Percentiles rank a stretch among this genome's conserved stretches.
Evolutionary conservation across 2,888 invertebrate genomes (phyloP).

Genomic region (Drosophila macrothrix): DNA sequence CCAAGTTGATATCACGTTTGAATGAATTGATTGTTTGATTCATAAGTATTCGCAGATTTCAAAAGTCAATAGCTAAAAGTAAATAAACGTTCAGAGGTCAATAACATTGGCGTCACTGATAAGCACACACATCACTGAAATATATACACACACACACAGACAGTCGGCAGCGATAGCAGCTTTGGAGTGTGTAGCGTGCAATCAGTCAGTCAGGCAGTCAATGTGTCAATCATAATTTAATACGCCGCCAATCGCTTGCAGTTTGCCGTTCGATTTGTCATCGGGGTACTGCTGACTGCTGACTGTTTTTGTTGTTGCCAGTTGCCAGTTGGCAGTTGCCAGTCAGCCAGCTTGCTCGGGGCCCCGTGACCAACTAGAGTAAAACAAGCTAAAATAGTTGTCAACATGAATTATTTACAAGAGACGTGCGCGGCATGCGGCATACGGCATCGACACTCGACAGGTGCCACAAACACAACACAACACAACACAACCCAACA

Average conservation of each 20-base stretch:
- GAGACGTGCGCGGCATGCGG: conserved; percentile 73
- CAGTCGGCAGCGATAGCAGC: conserved; percentile 6
- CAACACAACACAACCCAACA: conserved; percentile 15
- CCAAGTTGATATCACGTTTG: background rate
- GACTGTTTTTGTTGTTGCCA: background rate
- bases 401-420: conserved; percentile 81
- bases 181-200: conserved; percentile 19
- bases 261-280: conserved; percentile 55
- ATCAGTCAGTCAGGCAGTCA: conserved; percentile 63
- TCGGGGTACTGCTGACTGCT: conserved; percentile 18
- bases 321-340: too few relatives aligned
- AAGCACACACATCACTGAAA: conserved; percentile 12
- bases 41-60: conserved; percentile 28
- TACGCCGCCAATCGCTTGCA: conserved; percentile 54
- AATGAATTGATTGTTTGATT: conserved; percentile 32
- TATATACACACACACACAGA: background rate
- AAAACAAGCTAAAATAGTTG: conserved; percentile 77
- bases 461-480: conserved; percentile 55
- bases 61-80: conserved; percentile 43
- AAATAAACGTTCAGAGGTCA: conserved; percentile 52
- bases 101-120: conserved; percentile 56
- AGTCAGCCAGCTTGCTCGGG: background rate
- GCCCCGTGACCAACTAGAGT: conserved; percentile 69
- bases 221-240: conserved; percentile 79
- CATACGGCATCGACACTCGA: conserved; percentile 39